Percentiles rank a stretch among this genome's conserved stretches.
Evolutionary conservation across 2,888 invertebrate genomes (phyloP).

Genomic region (Terebella lapidaria): DNA sequence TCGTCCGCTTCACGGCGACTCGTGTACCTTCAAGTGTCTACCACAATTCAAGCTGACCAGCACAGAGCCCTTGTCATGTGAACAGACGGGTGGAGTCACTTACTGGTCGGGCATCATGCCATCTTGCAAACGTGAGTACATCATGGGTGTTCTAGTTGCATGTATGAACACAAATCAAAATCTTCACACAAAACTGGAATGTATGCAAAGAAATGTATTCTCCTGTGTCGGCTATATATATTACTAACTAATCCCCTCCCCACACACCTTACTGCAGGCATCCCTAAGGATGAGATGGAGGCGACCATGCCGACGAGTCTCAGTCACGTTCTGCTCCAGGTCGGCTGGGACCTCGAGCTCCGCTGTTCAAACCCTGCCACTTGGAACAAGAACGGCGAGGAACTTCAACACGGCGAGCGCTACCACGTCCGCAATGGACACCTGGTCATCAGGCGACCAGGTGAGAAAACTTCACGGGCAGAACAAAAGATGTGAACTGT

Average conservation of each 20-base stretch:
- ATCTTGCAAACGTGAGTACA: constrained; percentile 6
- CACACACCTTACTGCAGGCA: not conserved
- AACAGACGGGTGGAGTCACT: not conserved
- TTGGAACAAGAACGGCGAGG: constrained; percentile 7
- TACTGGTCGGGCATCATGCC: constrained; percentile 7
- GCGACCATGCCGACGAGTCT: constrained; percentile 13
- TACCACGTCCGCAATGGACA: constrained; percentile 8
- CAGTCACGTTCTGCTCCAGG: constrained; percentile 15
- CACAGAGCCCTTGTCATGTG: constrained; percentile 6
- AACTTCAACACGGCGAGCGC: constrained; percentile 5
- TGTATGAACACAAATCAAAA: too few relatives aligned
- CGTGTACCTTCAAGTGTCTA: constrained; percentile 13
- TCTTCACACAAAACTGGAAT: too few relatives aligned
- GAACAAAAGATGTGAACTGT: not conserved
- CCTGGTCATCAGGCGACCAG: constrained; percentile 10
- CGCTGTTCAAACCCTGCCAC: constrained; percentile 9
- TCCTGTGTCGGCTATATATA: too few relatives aligned
- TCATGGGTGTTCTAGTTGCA: too few relatives aligned
- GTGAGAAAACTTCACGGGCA: constrained; percentile 3
- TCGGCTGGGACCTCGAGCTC: constrained; percentile 10
- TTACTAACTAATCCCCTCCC: too few relatives aligned
- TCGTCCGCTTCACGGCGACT: constrained; percentile 11
- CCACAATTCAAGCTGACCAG: constrained; percentile 6
- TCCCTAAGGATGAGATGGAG: not conserved
- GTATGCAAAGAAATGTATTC: too few relatives aligned